phyloP scores from a whole-genome alignment of 2,888 invertebrate genomes.

The Phortica okadai region DNA sequence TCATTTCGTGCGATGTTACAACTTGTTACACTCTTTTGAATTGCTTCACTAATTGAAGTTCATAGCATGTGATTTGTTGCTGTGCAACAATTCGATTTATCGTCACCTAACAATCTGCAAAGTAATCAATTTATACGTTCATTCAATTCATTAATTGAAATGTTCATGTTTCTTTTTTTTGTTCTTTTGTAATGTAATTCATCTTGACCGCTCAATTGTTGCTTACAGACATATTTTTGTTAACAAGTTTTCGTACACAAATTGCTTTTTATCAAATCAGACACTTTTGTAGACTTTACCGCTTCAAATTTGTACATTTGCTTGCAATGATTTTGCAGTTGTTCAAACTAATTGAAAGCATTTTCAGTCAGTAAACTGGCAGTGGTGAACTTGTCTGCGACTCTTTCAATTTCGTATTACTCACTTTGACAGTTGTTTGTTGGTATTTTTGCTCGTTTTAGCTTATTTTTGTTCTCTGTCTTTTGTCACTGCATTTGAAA shows the following conservation, averaged over 20 bases:
- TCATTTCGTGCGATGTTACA: not conserved
- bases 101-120: too few species aligned
- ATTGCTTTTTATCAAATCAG: not conserved
- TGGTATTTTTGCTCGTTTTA: not conserved
- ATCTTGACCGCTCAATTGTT: not conserved
- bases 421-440: constrained; percentile 22
- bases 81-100: not conserved
- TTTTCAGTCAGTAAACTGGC: not conserved
- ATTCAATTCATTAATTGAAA: too few species aligned
- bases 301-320: constrained; percentile 18
- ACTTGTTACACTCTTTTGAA: not conserved
- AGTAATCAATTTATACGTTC: too few species aligned
- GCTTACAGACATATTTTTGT: not conserved
- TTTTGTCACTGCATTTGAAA: constrained; percentile 24
- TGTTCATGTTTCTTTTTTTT: not conserved
- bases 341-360: constrained; percentile 28
- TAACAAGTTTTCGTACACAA: not conserved
- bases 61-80: not conserved
- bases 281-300: not conserved
- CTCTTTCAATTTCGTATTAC: constrained; percentile 21
- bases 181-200: constrained; percentile 19
- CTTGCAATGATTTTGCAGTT: constrained; percentile 24
- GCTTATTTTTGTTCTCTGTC: not conserved
- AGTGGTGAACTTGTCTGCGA: constrained; percentile 7
- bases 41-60: constrained; percentile 7